Evolutionary conservation across 2,888 invertebrate genomes (phyloP).

Genomic region (Drosophila nigricruria): DNA sequence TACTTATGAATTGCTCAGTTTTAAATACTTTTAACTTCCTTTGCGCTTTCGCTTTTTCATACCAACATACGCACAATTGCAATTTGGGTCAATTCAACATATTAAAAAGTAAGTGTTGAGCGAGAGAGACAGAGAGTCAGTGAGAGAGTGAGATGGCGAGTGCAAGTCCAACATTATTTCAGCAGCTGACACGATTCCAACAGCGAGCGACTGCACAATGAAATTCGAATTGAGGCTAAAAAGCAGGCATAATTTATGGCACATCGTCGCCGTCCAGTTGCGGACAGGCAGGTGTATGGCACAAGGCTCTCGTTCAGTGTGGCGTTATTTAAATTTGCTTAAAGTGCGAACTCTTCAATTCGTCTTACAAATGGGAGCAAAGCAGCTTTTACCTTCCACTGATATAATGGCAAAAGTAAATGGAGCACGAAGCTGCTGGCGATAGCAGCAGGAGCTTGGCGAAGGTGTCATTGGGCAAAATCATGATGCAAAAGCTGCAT

Average conservation of each 20-base stretch:
- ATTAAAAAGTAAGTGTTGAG: conserved; percentile 31
- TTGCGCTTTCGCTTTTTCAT: conserved; percentile 19
- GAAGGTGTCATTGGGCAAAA: conserved; percentile 9
- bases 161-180: conserved; percentile 23
- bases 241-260: conserved; percentile 78
- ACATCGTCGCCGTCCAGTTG: conserved; percentile 58
- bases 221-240: conserved; percentile 72
- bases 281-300: conserved; percentile 15
- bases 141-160: neutral
- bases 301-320: conserved; percentile 9
- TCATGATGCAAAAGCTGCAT: conserved; percentile 52
- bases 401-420: conserved; percentile 66
- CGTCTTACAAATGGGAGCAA: conserved; percentile 51
- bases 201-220: conserved; percentile 56
- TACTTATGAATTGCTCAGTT: neutral
- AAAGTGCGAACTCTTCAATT: conserved; percentile 57
- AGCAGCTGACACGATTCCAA: conserved; percentile 63
- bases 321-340: conserved; percentile 75
- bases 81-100: conserved; percentile 67
- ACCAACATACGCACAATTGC: conserved; percentile 7
- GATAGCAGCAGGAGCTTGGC: conserved; percentile 15
- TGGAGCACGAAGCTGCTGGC: conserved; percentile 69
- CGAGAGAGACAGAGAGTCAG: neutral
- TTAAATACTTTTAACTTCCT: conserved; percentile 16
- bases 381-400: conserved; percentile 27